These are phyloP conservation scores for Periparus ater DNA, from an alignment of 2,797 vertebrate genomes.

Conservation along the genomic window DNA sequence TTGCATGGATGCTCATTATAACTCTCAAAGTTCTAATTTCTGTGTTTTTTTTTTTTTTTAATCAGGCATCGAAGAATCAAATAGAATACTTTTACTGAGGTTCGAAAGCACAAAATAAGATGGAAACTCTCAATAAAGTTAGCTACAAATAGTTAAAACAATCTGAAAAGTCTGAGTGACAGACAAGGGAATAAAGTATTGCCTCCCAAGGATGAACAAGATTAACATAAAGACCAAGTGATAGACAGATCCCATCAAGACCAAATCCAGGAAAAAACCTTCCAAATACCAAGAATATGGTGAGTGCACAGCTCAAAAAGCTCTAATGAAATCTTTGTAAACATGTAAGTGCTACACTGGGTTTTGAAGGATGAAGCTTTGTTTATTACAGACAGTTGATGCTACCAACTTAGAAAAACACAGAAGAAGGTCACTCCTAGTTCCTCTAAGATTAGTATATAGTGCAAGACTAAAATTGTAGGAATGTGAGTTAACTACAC, in stretches of 20 bases:
- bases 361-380: not conserved
- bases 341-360: not conserved
- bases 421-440: not conserved
- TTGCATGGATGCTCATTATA: not conserved
- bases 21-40: not conserved
- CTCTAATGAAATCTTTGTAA: not conserved
- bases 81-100: not conserved
- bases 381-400: not conserved
- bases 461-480: not conserved
- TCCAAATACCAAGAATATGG: not conserved
- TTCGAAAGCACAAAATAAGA: not conserved
- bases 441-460: not conserved
- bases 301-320: not conserved
- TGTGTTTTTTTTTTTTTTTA: not conserved
- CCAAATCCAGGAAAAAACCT: slow-evolving; percentile 15
- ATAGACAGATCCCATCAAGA: slow-evolving; percentile 25
- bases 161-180: not conserved
- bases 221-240: slow-evolving; percentile 14
- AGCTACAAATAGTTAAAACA: not conserved
- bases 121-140: not conserved
- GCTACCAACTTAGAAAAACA: not conserved
- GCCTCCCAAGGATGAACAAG: not conserved
- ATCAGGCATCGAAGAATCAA: not conserved
- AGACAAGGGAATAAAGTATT: not conserved
- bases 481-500: not conserved